Evolutionary conservation across 1,140 invertebrate species (phyloP).

Genomic region (Oryzaephilus surinamensis): DNA sequence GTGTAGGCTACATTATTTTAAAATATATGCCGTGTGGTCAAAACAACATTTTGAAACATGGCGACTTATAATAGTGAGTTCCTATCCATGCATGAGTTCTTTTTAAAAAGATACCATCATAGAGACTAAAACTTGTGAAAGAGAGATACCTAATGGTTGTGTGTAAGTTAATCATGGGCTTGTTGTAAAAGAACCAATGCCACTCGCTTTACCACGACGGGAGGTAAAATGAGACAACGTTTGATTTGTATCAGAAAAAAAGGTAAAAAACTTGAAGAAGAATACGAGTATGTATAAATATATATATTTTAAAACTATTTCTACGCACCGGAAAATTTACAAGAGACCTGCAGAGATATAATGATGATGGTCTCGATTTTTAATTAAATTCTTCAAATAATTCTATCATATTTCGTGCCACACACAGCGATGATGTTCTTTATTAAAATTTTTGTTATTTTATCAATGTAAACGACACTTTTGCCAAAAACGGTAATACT

Average conservation of each 20-base stretch:
- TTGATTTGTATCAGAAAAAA: constrained; percentile 17
- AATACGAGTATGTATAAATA: no score
- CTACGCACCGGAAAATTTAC: constrained; percentile 8
- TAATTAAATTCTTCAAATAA: no score
- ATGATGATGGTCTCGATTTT: no score
- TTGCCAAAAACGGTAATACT: not conserved
- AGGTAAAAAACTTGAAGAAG: no score
- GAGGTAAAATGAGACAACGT: constrained; percentile 24
- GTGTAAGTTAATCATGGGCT: no score
- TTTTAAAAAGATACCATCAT: constrained; percentile 10
- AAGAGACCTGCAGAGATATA: no score
- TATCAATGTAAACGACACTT: constrained; percentile 5
- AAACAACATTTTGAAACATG: constrained; percentile 21
- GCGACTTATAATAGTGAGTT: constrained; percentile 17
- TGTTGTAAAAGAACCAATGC: no score
- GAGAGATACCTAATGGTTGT: not conserved
- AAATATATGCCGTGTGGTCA: no score
- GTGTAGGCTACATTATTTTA: constrained; percentile 21
- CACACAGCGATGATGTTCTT: constrained; percentile 3
- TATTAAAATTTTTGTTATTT: constrained; percentile 4
- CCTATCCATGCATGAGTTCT: constrained; percentile 2
- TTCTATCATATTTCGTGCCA: no score
- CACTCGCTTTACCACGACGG: constrained; percentile 13
- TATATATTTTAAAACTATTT: no score
- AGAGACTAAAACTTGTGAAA: constrained; percentile 6